Percentiles rank a stretch among this genome's conserved stretches.
Evolutionary conservation across 2,888 invertebrate genomes (phyloP).

Genomic region (Cheilosia vulpina): DNA sequence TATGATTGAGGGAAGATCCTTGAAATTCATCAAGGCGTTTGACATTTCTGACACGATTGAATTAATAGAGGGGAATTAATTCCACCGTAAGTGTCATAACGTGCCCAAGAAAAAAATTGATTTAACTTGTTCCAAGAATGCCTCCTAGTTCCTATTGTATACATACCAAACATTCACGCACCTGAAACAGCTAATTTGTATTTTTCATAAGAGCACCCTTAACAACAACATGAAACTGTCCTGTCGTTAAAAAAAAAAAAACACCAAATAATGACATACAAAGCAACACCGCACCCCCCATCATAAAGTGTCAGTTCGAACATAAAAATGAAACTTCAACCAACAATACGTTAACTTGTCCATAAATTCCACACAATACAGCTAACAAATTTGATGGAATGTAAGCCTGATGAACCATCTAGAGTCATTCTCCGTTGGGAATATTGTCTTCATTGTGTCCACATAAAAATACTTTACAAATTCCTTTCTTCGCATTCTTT

Average conservation of each 20-base stretch:
- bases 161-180: too few relatives aligned
- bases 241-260: neutral
- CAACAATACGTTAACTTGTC: conserved; percentile 68
- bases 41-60: too few relatives aligned
- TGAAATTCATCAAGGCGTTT: too few relatives aligned
- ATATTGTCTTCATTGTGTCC: conserved; percentile 67
- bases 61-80: too few relatives aligned
- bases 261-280: neutral
- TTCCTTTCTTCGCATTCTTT: conserved; percentile 51
- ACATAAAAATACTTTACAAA: conserved; percentile 69
- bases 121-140: too few relatives aligned
- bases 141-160: too few relatives aligned
- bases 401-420: conserved; percentile 69
- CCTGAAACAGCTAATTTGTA: too few relatives aligned
- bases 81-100: too few relatives aligned
- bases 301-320: conserved; percentile 57
- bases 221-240: neutral
- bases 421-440: conserved; percentile 38
- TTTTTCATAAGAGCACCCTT: too few relatives aligned
- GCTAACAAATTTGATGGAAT: conserved; percentile 69
- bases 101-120: too few relatives aligned
- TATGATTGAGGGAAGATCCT: too few relatives aligned
- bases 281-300: neutral
- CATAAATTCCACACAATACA: conserved; percentile 66
- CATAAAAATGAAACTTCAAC: conserved; percentile 64